Evolutionary conservation across 2,888 invertebrate genomes (phyloP), one percentile per base, ranked within the genome.

Genomic region (Cremastinae sp.): DNA sequence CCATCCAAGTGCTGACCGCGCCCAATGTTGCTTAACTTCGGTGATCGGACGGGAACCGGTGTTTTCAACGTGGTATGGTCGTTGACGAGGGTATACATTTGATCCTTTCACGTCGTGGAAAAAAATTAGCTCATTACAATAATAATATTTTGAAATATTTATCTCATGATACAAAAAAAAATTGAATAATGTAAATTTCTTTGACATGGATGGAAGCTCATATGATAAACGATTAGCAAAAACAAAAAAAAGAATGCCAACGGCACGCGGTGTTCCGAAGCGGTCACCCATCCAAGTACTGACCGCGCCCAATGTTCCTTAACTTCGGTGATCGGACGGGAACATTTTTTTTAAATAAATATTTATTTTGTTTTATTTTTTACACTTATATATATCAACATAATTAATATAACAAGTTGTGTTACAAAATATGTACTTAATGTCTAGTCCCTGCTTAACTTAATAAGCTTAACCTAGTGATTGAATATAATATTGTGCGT

Each of bases 271-370:
- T 76, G 73, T 73, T 73, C 73, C 72, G 72, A 76, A 76, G 76
- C 73, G 73, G 76, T 76, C 76, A 76, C 76, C 76, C 73, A 76
- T 76, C 76, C 76, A 76, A 75, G 75, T 75, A 75, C 75, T 68
- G 55, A 72, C 75, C 75, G 65, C 66, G 71, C 75, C 65, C 75
- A 72, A 71, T 28, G 62, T 64, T 74, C 70, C 74, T 74, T 75
- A 41, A 70, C 74, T 75, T 75, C 75, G 71, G 59, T 75, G 75
- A 71, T 75, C 75, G 59, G 55, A 75, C 65, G 75, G 68, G 74
- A 68, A 74, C 74, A n/a, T n/a, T n/a, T n/a, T 3, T 18, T 47
- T 18, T 47, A 7, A 10, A 47, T 12, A 14, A 22, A 51, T 28
- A 12, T 51, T 22, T 51, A 22, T 12, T 51, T 5, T 2, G 51